phyloP scores from a whole-genome alignment of 2,113 vertebrate genomes.

The Terrapene triunguis region DNA sequence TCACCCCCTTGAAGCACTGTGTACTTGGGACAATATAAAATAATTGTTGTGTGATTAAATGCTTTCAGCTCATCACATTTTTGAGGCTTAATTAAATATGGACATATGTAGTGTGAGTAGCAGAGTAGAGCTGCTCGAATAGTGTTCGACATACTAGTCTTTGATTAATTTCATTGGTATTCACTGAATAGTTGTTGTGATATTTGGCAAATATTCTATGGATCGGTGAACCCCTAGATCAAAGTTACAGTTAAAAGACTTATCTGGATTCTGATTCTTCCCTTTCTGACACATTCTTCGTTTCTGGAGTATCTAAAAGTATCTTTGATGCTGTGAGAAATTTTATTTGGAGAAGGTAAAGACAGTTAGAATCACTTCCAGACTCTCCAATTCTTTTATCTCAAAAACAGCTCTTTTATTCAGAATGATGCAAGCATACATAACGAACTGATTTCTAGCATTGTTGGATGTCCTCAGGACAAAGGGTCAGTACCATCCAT shows the following conservation, averaged over 20 bases:
- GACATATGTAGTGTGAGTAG: background rate
- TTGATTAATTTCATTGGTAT: slow-evolving; percentile 57
- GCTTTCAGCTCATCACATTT: slow-evolving; percentile 18
- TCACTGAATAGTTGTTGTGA: slow-evolving; percentile 30
- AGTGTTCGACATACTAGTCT: background rate
- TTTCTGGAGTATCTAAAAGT: slow-evolving; percentile 10
- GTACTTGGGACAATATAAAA: background rate
- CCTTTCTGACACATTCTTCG: background rate
- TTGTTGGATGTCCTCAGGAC: background rate
- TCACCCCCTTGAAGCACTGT: slow-evolving; percentile 5
- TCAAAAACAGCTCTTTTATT: background rate
- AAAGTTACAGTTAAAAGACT: slow-evolving; percentile 6
- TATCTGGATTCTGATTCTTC: background rate
- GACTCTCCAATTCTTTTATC: background rate
- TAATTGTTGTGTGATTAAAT: background rate
- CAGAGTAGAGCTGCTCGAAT: slow-evolving; percentile 31
- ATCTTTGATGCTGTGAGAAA: background rate
- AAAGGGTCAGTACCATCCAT: background rate
- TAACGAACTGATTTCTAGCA: background rate
- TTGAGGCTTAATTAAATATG: slow-evolving; percentile 18
- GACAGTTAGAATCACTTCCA: background rate
- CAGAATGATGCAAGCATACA: background rate
- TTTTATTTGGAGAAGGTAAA: background rate
- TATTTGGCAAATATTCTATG: slow-evolving; percentile 37
- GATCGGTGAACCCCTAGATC: slow-evolving; percentile 25